Conservation (phyloP, 2,797 vertebrate species). For the Threskiornis aethiopicus region DNA sequence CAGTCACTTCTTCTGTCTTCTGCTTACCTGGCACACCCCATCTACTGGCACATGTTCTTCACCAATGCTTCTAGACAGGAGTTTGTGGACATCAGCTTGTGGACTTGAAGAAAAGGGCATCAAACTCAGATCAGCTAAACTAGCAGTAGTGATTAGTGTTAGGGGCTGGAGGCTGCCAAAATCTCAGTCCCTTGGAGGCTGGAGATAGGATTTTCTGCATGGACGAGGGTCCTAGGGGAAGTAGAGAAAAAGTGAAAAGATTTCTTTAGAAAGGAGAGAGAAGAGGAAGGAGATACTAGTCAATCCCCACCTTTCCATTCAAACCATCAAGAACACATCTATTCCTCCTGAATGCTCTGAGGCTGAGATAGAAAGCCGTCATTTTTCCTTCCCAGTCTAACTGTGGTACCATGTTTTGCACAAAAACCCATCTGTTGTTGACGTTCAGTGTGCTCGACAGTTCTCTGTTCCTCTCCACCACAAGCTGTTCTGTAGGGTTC, state of each 20-base stretch:
- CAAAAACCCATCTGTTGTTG: slow-evolving; percentile 71
- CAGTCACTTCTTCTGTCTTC: neutral
- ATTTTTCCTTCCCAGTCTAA: slow-evolving; percentile 18
- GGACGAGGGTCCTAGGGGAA: neutral
- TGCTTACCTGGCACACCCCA: neutral
- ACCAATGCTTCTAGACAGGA: neutral
- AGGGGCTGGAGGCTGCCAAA: neutral
- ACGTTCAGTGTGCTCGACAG: slow-evolving; percentile 50
- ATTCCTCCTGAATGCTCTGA: neutral
- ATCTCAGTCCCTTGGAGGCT: neutral
- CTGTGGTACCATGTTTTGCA: slow-evolving; percentile 50
- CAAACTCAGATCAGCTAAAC: neutral
- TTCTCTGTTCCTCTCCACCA: slow-evolving; percentile 50
- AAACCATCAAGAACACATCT: neutral
- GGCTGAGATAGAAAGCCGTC: slow-evolving; percentile 3
- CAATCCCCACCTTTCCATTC: neutral
- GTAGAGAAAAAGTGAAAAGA: neutral
- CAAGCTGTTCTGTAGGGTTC: slow-evolving; percentile 65
- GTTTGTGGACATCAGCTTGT: neutral
- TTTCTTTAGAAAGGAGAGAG: neutral
- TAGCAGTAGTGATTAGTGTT: neutral
- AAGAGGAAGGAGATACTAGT: neutral
- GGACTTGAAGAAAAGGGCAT: slow-evolving; percentile 6
- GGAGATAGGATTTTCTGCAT: neutral
- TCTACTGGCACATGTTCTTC: neutral